Evolutionary conservation across 2,797 vertebrate genomes (phyloP), one percentile per base, ranked within the genome.

Genomic region (Syngnathus acus): DNA sequence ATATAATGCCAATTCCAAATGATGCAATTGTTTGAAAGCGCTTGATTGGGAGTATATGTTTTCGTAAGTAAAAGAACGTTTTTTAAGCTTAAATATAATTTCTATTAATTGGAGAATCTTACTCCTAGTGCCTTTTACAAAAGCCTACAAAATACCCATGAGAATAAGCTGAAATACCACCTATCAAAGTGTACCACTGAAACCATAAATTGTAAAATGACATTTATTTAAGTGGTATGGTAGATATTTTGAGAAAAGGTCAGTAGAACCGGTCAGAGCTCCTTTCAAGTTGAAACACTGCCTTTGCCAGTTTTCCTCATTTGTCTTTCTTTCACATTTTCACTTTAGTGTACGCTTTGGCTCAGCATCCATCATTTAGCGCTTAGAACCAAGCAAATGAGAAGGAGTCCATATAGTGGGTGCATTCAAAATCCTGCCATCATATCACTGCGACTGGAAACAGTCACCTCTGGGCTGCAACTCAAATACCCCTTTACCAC

Each of bases 161-260:
- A 62, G 60, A 62, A 23, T 40, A 23, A 13, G 5, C 40, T 43
- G n/a, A 62, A 62, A 84, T 81, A 78, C 65, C 81, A 84, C 71
- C 73, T 78, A 78, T 87, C 78, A 81, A n/a, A 26, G 45, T 57
- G 42, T 76, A 81, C 76, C 77, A 75, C 61, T 61, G 68, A 78
- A 79, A 73, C 67, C 64, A 67, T 64, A 78, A 73, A 80, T 72
- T 74, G 73, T 79, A 72, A 76, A 83, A 77, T 88, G 68, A 74
- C 80, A 84, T 84, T 81, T 80, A 78, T 81, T 76, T 83, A 82
- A 79, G 75, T 78, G 78, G 68, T 69, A 73, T 65, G 37, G 42
- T 70, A 77, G 47, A 77, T 70, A 74, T 65, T 38, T 61, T 55
- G 71, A 72, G 70, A 71, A 84, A 86, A 86, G 79, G 79, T 79